Evolutionary conservation across 2,888 invertebrate genomes (phyloP).

Genomic region (Strigamia maritima): DNA sequence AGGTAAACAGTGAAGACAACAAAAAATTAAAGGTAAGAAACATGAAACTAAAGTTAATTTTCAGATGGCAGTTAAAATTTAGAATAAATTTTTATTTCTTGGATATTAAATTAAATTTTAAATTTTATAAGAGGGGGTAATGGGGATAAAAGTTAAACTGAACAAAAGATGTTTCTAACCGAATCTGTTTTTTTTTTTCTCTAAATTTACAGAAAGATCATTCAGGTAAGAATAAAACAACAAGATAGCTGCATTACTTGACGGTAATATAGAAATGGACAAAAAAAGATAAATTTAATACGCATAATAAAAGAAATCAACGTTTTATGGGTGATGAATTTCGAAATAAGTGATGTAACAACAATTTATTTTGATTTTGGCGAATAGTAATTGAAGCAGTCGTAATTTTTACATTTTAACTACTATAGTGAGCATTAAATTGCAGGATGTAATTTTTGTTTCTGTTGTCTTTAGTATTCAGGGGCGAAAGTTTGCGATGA

Average conservation of each 20-base stretch:
- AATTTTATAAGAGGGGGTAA: neutral
- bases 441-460: neutral
- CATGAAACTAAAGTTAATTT: neutral
- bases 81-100: too few relatives aligned
- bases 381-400: neutral
- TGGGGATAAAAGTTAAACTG: neutral
- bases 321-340: neutral
- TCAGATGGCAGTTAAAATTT: too few relatives aligned
- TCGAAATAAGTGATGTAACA: neutral
- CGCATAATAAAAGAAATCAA: neutral
- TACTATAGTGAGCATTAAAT: neutral
- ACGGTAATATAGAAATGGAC: neutral
- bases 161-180: neutral
- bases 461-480: neutral
- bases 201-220: conserved; percentile 43
- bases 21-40: conserved; percentile 43
- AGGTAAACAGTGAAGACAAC: conserved; percentile 43
- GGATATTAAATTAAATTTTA: too few relatives aligned
- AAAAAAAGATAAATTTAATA: neutral
- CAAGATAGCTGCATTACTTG: neutral
- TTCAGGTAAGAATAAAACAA: conserved; percentile 42
- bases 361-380: neutral
- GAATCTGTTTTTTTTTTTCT: conserved; percentile 20
- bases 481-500: neutral
- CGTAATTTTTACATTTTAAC: neutral